Conservation (phyloP, 2,113 vertebrate species). For the Eulemur macaco region DNA sequence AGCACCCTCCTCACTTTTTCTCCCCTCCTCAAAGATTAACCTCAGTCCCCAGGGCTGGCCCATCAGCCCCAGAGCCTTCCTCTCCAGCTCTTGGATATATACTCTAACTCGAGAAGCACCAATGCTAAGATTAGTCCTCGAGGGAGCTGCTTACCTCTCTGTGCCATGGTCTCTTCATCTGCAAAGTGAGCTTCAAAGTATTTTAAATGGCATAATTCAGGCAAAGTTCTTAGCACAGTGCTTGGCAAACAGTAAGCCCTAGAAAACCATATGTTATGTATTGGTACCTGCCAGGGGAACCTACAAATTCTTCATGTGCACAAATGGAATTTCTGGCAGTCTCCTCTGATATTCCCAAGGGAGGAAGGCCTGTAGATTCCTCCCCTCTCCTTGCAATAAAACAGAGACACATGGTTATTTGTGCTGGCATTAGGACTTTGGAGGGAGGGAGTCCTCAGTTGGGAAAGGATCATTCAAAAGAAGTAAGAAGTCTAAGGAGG, state of each 20-base stretch:
- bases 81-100: neutral
- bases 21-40: neutral
- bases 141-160: neutral
- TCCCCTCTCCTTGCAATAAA: neutral
- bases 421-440: neutral
- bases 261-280: neutral
- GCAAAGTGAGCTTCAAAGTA: neutral
- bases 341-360: neutral
- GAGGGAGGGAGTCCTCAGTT: neutral
- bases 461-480: neutral
- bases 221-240: neutral
- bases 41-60: neutral
- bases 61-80: neutral
- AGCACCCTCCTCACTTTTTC: neutral
- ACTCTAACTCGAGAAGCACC: too few species aligned
- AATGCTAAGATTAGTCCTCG: neutral
- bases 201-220: neutral
- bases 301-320: neutral
- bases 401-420: neutral
- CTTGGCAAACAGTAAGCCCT: neutral
- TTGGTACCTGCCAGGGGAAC: neutral
- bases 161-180: neutral
- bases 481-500: neutral
- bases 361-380: neutral
- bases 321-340: neutral